Evolutionary conservation across 2,888 invertebrate genomes (phyloP).

Genomic region (Leptopilina syphax): DNA sequence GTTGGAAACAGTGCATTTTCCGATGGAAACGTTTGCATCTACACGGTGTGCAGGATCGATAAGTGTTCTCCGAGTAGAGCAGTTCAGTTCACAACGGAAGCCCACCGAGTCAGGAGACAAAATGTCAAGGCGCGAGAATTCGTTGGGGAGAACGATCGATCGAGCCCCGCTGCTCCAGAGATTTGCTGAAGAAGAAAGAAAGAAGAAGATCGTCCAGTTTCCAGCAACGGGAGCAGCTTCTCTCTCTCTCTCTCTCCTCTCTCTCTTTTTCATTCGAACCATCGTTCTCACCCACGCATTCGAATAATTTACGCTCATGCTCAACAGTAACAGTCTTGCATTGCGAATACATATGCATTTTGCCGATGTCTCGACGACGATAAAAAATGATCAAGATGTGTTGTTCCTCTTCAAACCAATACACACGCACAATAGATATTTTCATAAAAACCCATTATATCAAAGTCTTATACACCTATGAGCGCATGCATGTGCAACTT

Average conservation of each 20-base stretch:
- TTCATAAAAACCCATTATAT: no score
- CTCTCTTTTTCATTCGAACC: neutral
- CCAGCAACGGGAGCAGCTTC: neutral
- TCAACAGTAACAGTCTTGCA: slow-evolving; percentile 14
- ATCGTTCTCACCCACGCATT: slow-evolving; percentile 25
- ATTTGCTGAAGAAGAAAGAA: slow-evolving; percentile 29
- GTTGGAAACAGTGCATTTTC: slow-evolving; percentile 36
- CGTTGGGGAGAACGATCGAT: slow-evolving; percentile 39
- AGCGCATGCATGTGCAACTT: no score
- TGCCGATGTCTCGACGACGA: slow-evolving; percentile 7
- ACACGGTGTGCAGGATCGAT: slow-evolving; percentile 36
- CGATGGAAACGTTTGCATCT: slow-evolving; percentile 39
- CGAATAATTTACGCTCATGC: slow-evolving; percentile 34
- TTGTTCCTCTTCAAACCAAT: neutral
- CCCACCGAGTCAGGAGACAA: slow-evolving; percentile 34
- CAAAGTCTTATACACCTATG: no score
- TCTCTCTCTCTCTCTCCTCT: neutral
- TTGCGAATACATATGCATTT: slow-evolving; percentile 15
- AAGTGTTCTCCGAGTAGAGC: slow-evolving; percentile 38
- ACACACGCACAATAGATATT: neutral
- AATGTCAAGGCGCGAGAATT: slow-evolving; percentile 41
- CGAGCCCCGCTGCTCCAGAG: slow-evolving; percentile 38
- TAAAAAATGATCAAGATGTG: neutral
- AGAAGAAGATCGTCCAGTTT: slow-evolving; percentile 26
- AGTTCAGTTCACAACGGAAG: slow-evolving; percentile 40